phyloP scores from a whole-genome alignment of 2,113 vertebrate species.

The Varanus salvator region DNA sequence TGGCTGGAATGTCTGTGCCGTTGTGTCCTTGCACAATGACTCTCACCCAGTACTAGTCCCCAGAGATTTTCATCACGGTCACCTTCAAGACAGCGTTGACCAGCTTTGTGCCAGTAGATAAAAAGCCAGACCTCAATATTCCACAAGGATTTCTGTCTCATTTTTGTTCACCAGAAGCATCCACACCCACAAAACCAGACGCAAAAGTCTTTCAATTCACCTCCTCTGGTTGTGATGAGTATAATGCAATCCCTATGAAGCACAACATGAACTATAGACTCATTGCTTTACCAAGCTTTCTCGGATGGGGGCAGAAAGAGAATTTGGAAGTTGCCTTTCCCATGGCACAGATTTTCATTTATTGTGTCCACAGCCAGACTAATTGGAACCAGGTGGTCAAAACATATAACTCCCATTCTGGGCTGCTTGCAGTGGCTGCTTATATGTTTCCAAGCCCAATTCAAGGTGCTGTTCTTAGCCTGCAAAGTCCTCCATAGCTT shows the following conservation, averaged over 20 bases:
- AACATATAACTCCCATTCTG: too few species aligned
- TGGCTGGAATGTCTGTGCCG: slow-evolving; percentile 47
- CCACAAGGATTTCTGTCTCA: slow-evolving; percentile 26
- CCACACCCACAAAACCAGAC: slow-evolving; percentile 40
- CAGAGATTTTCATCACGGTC: slow-evolving; percentile 13
- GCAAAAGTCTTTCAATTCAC: slow-evolving; percentile 31
- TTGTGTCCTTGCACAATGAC: slow-evolving; percentile 27
- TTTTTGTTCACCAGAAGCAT: not conserved
- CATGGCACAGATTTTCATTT: not conserved
- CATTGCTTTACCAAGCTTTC: not conserved
- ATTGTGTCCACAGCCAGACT: not conserved
- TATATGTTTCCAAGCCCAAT: too few species aligned
- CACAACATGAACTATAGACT: not conserved
- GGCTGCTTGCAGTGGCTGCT: too few species aligned
- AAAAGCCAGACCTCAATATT: not conserved
- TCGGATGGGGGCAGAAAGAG: too few species aligned
- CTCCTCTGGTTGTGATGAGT: not conserved
- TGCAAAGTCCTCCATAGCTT: too few species aligned
- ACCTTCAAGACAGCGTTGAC: not conserved
- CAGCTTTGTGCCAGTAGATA: slow-evolving; percentile 25
- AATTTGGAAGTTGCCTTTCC: not conserved
- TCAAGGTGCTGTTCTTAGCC: too few species aligned
- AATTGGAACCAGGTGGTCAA: too few species aligned
- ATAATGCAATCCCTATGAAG: rapidly evolving
- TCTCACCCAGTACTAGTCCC: not conserved